A percentile compares a stretch with the other conserved stretches of the same genome.
Evolutionary conservation across 1,140 invertebrate genomes (phyloP).

Genomic region (Chymomyza costata): DNA sequence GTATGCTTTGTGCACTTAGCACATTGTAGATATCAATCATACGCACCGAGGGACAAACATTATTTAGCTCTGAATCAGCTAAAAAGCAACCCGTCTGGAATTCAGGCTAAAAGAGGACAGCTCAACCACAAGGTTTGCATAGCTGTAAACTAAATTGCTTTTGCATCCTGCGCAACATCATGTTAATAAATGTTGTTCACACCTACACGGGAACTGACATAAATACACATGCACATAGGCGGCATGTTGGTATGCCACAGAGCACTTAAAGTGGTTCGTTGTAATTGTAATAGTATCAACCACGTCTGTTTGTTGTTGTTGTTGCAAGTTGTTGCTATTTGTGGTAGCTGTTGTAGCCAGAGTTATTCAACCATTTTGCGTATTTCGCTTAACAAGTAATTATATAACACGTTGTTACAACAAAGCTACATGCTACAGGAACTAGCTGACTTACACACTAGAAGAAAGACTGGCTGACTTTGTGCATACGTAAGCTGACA

Average conservation of each 20-base stretch:
- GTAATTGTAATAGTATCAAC: no score
- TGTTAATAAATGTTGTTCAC: constrained; percentile 69
- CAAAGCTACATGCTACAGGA: no score
- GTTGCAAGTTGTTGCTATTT: constrained; percentile 19
- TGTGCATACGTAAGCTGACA: no score
- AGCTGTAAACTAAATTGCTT: constrained; percentile 67
- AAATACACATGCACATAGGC: constrained; percentile 3
- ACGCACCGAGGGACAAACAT: constrained; percentile 62
- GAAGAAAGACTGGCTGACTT: no score
- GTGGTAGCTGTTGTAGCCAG: constrained; percentile 20
- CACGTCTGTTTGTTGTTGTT: constrained; percentile 10
- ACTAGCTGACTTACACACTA: no score
- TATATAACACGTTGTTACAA: constrained; percentile 46
- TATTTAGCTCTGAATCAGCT: constrained; percentile 70
- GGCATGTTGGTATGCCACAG: constrained; percentile 59
- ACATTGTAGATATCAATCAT: constrained; percentile 62
- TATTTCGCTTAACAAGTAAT: constrained; percentile 60
- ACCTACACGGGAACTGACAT: constrained; percentile 35
- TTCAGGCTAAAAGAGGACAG: constrained; percentile 39
- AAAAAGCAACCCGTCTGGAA: no score
- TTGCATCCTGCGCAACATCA: constrained; percentile 47
- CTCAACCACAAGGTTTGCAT: constrained; percentile 44
- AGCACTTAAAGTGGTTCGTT: constrained; percentile 52
- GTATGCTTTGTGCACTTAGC: constrained; percentile 16
- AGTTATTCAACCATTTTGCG: constrained; percentile 65